Evolutionary conservation across 2,888 invertebrate genomes (phyloP).

Genomic region (Pachycephus smyrnensis): DNA sequence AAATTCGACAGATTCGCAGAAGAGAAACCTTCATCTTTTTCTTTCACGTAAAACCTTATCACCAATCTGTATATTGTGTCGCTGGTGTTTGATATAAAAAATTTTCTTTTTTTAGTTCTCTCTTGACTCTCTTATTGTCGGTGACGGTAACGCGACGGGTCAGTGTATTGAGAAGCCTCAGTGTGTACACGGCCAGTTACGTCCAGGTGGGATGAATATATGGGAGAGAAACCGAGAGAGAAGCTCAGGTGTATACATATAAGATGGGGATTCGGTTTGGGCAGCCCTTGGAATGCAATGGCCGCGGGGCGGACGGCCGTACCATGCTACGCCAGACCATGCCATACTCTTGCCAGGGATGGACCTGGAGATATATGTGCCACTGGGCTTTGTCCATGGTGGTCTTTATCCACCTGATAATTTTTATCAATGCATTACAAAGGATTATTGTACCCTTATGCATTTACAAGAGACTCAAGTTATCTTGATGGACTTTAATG

Average conservation of each 20-base stretch:
- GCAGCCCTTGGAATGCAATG: conserved; percentile 59
- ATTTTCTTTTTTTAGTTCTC: not conserved
- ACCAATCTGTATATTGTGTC: not conserved
- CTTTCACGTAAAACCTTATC: not conserved
- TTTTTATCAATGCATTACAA: not conserved
- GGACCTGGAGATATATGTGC: conserved; percentile 6
- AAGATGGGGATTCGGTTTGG: conserved; percentile 56
- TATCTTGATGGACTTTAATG: not conserved
- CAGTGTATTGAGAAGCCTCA: not conserved
- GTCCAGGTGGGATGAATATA: conserved; percentile 15
- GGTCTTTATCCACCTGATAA: not conserved
- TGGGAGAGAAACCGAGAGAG: conserved; percentile 8
- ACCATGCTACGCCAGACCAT: conserved; percentile 25
- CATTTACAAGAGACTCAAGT: not conserved
- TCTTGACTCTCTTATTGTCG: not conserved
- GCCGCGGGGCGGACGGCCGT: conserved; percentile 43
- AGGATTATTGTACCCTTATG: not conserved
- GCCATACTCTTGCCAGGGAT: conserved; percentile 20
- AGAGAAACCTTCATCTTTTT: not conserved
- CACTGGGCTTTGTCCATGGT: not conserved
- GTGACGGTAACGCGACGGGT: not conserved
- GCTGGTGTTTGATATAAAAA: not conserved
- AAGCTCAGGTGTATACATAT: conserved; percentile 36
- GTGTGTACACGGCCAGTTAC: not conserved
- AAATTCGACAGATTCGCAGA: not conserved